Percentiles rank a stretch among this genome's conserved stretches.
Evolutionary conservation across 2,113 vertebrate genomes (phyloP).

Genomic region (Syngnathus typhle): DNA sequence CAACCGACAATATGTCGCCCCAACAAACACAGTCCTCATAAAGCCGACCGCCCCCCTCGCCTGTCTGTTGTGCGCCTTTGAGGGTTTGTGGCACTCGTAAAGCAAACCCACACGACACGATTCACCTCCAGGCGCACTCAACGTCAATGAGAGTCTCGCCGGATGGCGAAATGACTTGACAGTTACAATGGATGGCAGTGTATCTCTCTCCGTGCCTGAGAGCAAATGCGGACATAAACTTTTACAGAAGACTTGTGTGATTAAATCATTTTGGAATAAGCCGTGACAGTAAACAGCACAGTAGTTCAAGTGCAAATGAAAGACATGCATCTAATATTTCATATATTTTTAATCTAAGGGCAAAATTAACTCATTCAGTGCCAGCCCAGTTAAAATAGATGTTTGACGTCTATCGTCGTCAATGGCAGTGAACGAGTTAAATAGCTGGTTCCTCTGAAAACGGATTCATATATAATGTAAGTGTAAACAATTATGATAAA

Average conservation of each 20-base stretch:
- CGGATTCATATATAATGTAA: background rate
- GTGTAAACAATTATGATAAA: background rate
- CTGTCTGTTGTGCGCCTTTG: background rate
- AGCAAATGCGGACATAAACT: background rate
- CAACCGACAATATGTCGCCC: background rate
- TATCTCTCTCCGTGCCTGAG: background rate
- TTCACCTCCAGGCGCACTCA: conserved; percentile 23
- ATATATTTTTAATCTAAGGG: background rate
- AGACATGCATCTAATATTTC: background rate
- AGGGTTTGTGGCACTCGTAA: conserved; percentile 4
- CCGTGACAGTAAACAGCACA: background rate
- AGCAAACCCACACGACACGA: conserved; percentile 19
- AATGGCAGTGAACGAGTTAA: too few relatives aligned
- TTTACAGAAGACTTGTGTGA: background rate
- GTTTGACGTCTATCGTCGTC: too few relatives aligned
- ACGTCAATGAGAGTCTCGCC: conserved; percentile 22
- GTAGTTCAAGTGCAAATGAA: background rate
- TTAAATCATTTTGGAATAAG: background rate
- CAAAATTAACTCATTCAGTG: background rate
- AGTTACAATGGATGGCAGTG: conserved; percentile 18
- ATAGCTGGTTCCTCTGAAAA: too few relatives aligned
- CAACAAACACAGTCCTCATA: background rate
- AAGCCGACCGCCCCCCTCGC: conserved; percentile 9
- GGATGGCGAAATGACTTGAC: conserved; percentile 19
- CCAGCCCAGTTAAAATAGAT: too few relatives aligned